A percentile compares a stretch with the other conserved stretches of the same genome.
phyloP scores from a whole-genome alignment of 2,797 vertebrate genomes.

The Ctenopoma kingsleyae region DNA sequence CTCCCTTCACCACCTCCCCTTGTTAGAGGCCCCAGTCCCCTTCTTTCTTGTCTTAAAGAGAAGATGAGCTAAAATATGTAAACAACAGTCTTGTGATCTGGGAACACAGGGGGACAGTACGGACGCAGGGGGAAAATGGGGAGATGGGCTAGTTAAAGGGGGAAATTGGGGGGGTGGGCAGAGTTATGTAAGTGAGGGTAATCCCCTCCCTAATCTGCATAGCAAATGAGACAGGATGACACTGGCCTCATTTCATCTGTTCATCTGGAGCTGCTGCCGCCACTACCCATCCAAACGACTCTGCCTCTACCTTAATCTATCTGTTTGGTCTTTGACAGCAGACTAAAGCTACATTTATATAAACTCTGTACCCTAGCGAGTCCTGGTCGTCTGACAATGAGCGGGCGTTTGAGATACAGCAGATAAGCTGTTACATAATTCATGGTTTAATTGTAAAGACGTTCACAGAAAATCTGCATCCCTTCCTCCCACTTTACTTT shows the following conservation, averaged over 20 bases:
- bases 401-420: conserved; percentile 12
- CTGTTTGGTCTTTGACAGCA: conserved; percentile 53
- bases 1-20: conserved; percentile 10
- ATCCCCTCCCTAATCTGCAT: conserved; percentile 79
- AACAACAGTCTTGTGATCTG: conserved; percentile 53
- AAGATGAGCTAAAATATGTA: conserved; percentile 20
- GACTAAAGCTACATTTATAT: conserved; percentile 13
- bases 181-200: conserved; percentile 81
- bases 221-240: conserved; percentile 72
- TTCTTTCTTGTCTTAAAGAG: conserved; percentile 18
- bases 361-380: conserved; percentile 26
- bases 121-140: conserved; percentile 8
- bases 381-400: conserved; percentile 26
- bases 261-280: conserved; percentile 47
- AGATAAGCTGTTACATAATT: conserved; percentile 42
- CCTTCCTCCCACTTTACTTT: conserved; percentile 16
- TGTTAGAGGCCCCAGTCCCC: background rate
- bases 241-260: conserved; percentile 71
- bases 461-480: conserved; percentile 4
- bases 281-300: conserved; percentile 31
- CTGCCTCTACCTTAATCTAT: conserved; percentile 46
- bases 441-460: conserved; percentile 28
- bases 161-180: conserved; percentile 11
- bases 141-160: conserved; percentile 34
- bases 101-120: conserved; percentile 19